Percentiles rank a stretch among this genome's conserved stretches.
Evolutionary conservation across 2,113 vertebrate genomes (phyloP).

Genomic region (Australoheros scitulus): DNA sequence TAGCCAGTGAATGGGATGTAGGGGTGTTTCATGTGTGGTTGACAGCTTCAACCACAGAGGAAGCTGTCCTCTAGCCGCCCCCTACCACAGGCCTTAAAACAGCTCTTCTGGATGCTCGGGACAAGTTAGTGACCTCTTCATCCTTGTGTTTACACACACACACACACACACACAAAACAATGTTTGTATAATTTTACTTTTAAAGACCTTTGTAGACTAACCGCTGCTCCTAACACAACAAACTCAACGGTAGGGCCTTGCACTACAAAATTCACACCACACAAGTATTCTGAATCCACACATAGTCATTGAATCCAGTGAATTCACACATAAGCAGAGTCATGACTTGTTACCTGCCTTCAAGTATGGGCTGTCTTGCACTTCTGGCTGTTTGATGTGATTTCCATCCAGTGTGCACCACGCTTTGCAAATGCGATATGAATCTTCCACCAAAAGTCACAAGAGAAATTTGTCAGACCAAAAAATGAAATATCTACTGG

Average conservation of each 20-base stretch:
- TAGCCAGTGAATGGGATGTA: background rate
- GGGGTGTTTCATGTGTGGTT: background rate
- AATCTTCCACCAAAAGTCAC: background rate
- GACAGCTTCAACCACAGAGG: background rate
- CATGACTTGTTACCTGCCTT: background rate
- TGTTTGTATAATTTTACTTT: constrained; percentile 37
- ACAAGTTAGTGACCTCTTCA: constrained; percentile 49
- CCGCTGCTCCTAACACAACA: constrained; percentile 33
- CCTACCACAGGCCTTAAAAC: constrained; percentile 51
- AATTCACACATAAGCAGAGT: background rate
- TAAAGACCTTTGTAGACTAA: constrained; percentile 42
- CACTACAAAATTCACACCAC: background rate
- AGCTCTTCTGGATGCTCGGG: constrained; percentile 19
- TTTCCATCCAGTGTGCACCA: background rate
- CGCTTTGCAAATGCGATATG: background rate
- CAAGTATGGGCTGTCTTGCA: background rate
- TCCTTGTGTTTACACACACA: constrained; percentile 11
- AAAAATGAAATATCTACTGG: background rate
- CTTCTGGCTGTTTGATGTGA: background rate
- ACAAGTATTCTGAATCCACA: constrained; percentile 8
- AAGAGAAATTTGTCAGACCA: background rate
- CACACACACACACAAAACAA: constrained; percentile 15
- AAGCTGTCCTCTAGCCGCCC: background rate
- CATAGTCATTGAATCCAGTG: background rate
- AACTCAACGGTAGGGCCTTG: background rate